Percentiles rank a stretch among this genome's conserved stretches.
Evolutionary conservation across 2,888 invertebrate genomes (phyloP).

Genomic region (Troides helena): DNA sequence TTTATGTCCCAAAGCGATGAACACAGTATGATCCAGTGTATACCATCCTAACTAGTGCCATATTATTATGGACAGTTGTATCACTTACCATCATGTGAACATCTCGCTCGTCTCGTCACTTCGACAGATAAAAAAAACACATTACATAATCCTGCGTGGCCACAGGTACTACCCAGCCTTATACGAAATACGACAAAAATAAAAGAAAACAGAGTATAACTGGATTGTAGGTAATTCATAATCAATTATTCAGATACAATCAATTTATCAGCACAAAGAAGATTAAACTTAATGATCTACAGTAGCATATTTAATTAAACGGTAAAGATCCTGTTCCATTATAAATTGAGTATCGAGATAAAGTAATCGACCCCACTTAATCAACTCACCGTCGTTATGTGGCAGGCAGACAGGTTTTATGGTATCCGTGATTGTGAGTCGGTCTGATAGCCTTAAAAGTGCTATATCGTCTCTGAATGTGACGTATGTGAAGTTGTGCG

Average conservation of each 20-base stretch:
- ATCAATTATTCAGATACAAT: not conserved
- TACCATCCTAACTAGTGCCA: too few relatives aligned
- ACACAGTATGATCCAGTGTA: too few relatives aligned
- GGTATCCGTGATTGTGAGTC: constrained; percentile 86
- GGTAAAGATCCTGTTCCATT: constrained; percentile 1
- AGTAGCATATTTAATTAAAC: constrained; percentile 9
- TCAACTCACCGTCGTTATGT: constrained; percentile 76
- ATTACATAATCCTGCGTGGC: too few relatives aligned
- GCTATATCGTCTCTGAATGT: constrained; percentile 94
- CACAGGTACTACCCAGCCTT: not conserved
- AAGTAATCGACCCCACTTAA: not conserved
- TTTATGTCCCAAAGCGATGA: too few relatives aligned
- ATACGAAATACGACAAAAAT: not conserved
- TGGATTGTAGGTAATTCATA: not conserved
- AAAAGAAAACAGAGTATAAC: not conserved
- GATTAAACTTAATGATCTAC: constrained; percentile 9
- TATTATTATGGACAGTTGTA: too few relatives aligned
- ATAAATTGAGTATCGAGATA: constrained; percentile 5
- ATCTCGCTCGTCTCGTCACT: too few relatives aligned
- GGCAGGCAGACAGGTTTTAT: constrained; percentile 92
- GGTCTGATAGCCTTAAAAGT: constrained; percentile 86
- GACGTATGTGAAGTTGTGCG: constrained; percentile 89
- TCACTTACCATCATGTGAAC: too few relatives aligned
- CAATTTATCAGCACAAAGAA: not conserved
- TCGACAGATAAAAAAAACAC: too few relatives aligned